Conservation (phyloP, 2,113 vertebrate genomes). For the Rhinolophus sinicus region DNA sequence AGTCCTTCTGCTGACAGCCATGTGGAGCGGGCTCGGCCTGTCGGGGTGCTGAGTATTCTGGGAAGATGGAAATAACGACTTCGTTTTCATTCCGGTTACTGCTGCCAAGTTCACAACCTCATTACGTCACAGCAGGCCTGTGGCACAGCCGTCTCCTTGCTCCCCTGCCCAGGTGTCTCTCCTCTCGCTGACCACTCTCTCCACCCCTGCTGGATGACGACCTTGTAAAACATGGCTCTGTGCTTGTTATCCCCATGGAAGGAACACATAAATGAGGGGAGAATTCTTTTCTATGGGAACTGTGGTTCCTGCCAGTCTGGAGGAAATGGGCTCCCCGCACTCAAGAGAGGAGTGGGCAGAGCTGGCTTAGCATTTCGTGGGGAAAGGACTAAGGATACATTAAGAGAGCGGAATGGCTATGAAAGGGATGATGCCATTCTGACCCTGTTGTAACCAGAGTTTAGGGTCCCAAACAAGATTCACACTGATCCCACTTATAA, state of each 20-base stretch:
- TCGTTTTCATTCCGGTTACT: neutral
- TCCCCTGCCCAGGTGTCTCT: neutral
- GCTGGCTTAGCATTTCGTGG: neutral
- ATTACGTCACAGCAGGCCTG: no score
- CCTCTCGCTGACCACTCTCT: neutral
- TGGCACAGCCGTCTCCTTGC: neutral
- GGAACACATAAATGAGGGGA: no score
- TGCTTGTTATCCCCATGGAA: neutral
- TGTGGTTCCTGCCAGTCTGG: no score
- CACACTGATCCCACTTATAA: neutral
- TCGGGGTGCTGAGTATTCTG: accelerated
- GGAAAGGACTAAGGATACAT: accelerated
- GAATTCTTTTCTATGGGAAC: no score
- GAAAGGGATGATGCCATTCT: neutral
- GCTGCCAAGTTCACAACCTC: neutral
- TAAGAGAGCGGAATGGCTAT: neutral
- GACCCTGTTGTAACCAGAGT: neutral
- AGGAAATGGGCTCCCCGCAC: neutral
- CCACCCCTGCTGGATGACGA: accelerated
- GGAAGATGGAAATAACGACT: neutral
- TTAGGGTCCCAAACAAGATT: neutral
- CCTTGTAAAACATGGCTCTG: neutral
- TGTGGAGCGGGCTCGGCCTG: accelerated
- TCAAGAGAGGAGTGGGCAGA: neutral
- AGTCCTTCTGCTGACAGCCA: neutral